Conservation (phyloP, 2,113 vertebrate genomes). For the Bostrychus sinensis region DNA sequence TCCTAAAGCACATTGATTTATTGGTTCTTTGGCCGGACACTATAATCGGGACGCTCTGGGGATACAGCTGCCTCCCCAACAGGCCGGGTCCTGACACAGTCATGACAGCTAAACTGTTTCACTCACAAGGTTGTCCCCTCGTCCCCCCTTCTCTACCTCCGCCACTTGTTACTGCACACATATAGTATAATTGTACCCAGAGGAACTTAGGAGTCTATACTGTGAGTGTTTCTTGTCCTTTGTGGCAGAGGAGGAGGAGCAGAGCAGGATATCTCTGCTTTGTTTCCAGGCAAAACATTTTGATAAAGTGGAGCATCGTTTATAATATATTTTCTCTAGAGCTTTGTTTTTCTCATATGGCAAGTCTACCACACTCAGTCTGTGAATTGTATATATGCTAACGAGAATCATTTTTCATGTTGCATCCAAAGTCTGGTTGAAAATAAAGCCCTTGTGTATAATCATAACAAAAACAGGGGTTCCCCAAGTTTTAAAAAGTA, state of each 20-base stretch:
- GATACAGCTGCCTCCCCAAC: slow-evolving; percentile 82
- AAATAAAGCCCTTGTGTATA: slow-evolving; percentile 20
- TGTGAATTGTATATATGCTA: slow-evolving; percentile 44
- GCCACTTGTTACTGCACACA: slow-evolving; percentile 70
- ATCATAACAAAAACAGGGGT: slow-evolving; percentile 19
- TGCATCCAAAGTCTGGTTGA: slow-evolving; percentile 44
- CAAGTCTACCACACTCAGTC: slow-evolving; percentile 39
- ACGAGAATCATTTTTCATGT: slow-evolving; percentile 25
- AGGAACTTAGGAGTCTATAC: slow-evolving; percentile 75
- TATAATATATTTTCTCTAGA: slow-evolving; percentile 62
- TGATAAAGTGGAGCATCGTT: slow-evolving; percentile 70
- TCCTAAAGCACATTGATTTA: slow-evolving; percentile 94
- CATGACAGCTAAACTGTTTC: slow-evolving; percentile 84
- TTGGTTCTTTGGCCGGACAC: slow-evolving; percentile 84
- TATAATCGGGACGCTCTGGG: slow-evolving; percentile 89
- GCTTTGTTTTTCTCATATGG: slow-evolving; percentile 55
- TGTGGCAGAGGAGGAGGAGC: slow-evolving; percentile 55
- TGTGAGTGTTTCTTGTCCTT: slow-evolving; percentile 70
- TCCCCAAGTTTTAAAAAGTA: slow-evolving; percentile 6
- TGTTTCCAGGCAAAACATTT: slow-evolving; percentile 58
- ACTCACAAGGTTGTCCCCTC: slow-evolving; percentile 77
- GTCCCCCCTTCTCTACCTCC: slow-evolving; percentile 61
- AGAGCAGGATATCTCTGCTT: slow-evolving; percentile 44
- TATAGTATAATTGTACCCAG: slow-evolving; percentile 71
- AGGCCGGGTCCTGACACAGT: slow-evolving; percentile 82